Evolutionary conservation across 2,113 vertebrate species (phyloP).

Genomic region (Brachyhypopomus gauderio): DNA sequence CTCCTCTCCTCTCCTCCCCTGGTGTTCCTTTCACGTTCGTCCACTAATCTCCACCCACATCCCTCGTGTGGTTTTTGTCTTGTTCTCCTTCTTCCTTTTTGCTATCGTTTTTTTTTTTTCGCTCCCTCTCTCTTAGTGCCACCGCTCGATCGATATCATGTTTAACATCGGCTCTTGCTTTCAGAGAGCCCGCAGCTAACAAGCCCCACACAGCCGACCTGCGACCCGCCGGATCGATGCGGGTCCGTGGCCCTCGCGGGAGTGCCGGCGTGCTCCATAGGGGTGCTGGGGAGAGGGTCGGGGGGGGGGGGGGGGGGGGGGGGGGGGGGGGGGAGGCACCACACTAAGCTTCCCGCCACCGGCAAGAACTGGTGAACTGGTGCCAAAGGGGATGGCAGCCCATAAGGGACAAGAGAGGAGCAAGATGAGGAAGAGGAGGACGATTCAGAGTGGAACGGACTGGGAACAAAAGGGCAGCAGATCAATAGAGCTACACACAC

Average conservation of each 20-base stretch:
- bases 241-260: constrained; percentile 57
- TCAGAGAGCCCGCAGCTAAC: constrained; percentile 64
- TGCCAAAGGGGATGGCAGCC: constrained; percentile 55
- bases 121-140: not conserved
- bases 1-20: not conserved
- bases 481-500: constrained; percentile 44
- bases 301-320: no score
- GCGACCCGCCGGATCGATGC: constrained; percentile 58
- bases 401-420: constrained; percentile 51
- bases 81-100: not conserved
- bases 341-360: no score
- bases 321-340: no score
- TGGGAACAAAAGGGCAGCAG: constrained; percentile 67
- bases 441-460: constrained; percentile 52
- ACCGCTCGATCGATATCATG: constrained; percentile 62
- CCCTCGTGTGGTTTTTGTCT: no score
- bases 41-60: not conserved
- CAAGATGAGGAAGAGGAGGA: constrained; percentile 48
- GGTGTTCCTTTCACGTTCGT: no score
- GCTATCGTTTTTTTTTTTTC: not conserved
- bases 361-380: no score
- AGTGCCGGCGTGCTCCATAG: not conserved
- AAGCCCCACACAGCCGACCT: constrained; percentile 57
- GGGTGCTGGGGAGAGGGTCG: no score
- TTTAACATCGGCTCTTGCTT: constrained; percentile 67